A percentile compares a stretch with the other conserved stretches of the same genome.
phyloP scores from a whole-genome alignment of 2,888 invertebrate species.

The Teleogryllus oceanicus region DNA sequence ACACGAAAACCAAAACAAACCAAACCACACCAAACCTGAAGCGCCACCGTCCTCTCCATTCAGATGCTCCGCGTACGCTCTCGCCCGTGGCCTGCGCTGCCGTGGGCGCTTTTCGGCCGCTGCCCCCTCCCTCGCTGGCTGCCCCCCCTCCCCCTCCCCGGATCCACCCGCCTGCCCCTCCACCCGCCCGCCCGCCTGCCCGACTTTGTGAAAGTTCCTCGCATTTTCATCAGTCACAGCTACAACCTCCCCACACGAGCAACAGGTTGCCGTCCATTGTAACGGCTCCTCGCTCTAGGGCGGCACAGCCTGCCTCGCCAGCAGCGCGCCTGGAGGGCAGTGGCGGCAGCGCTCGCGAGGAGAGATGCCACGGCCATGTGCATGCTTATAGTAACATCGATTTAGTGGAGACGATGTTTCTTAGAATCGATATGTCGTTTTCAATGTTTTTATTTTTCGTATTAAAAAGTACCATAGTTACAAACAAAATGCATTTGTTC shows the following conservation, averaged over 20 bases:
- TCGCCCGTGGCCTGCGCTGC: not conserved
- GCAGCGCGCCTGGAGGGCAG: not conserved
- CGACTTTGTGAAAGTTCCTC: conserved; percentile 11
- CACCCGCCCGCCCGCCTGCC: not conserved
- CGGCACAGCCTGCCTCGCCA: not conserved
- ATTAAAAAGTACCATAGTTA: too few species aligned
- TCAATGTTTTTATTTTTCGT: too few species aligned
- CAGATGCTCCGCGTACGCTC: not conserved
- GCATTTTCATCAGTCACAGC: conserved; percentile 18
- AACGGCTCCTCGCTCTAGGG: not conserved
- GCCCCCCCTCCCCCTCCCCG: not conserved
- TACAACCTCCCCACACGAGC: not conserved
- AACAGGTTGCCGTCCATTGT: not conserved
- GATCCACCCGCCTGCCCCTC: not conserved
- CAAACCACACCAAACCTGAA: too few species aligned
- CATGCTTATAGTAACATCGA: too few species aligned
- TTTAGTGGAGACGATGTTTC: too few species aligned
- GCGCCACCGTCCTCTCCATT: not conserved
- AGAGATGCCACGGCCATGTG: too few species aligned
- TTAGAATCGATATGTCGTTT: too few species aligned
- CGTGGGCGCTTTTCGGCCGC: not conserved
- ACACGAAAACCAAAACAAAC: too few species aligned
- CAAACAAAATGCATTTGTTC: too few species aligned
- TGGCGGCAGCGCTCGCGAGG: too few species aligned
- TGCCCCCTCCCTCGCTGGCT: not conserved